Evolutionary conservation across 2,113 vertebrate species (phyloP).

Genomic region (Lutjanus erythropterus): DNA sequence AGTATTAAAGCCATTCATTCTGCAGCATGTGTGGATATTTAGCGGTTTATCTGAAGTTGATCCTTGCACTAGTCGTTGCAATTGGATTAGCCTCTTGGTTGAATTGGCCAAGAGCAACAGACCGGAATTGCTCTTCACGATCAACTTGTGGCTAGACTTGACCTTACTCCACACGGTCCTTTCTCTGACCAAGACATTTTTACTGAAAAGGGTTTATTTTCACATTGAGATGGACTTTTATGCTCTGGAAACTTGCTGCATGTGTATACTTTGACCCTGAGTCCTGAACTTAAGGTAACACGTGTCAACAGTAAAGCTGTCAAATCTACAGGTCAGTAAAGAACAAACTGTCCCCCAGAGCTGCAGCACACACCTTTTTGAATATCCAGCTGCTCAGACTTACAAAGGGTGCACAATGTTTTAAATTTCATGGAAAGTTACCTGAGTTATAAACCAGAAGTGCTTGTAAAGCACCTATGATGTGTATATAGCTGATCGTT

Average conservation of each 20-base stretch:
- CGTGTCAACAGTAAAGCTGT: not conserved
- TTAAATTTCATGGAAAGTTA: not conserved
- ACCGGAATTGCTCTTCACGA: not conserved
- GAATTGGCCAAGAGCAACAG: not conserved
- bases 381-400: not conserved
- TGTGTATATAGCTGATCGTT: no score
- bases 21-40: constrained; percentile 11
- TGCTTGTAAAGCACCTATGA: not conserved
- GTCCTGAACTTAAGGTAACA: not conserved
- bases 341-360: not conserved
- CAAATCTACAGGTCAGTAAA: not conserved
- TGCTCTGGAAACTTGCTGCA: no score
- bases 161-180: not conserved
- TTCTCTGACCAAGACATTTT: no score
- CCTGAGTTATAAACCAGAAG: no score
- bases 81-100: constrained; percentile 51
- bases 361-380: not conserved
- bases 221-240: not conserved
- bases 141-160: not conserved
- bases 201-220: not conserved
- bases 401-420: no score
- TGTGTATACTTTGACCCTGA: constrained; percentile 28
- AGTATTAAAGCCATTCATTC: constrained; percentile 18
- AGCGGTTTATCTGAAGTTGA: constrained; percentile 31
- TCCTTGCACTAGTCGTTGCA: constrained; percentile 5